phyloP scores from a whole-genome alignment of 1,140 invertebrate genomes.

The Hermatobates lingyangjiaoensis region DNA sequence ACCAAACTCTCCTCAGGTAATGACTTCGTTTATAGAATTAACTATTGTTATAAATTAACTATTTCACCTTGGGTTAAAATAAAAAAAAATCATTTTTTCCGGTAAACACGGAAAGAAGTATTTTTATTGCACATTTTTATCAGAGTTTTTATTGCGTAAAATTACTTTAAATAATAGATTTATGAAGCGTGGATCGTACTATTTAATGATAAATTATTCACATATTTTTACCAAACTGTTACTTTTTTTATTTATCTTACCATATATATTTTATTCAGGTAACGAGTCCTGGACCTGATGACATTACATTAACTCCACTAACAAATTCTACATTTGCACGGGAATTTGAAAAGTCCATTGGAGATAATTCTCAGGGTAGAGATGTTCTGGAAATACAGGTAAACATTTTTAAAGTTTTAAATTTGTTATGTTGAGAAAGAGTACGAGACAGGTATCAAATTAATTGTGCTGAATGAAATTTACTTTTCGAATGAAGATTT shows the following conservation, averaged over 20 bases:
- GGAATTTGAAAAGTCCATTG: conserved; percentile 41
- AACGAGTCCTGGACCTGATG: conserved; percentile 24
- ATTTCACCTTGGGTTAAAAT: background rate
- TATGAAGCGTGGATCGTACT: too few species aligned
- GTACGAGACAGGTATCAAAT: too few species aligned
- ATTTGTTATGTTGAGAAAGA: background rate
- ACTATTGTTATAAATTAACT: background rate
- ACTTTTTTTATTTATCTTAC: too few species aligned
- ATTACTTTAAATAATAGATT: too few species aligned
- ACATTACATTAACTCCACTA: conserved; percentile 31
- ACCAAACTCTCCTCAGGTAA: conserved; percentile 18
- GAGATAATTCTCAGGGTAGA: conserved; percentile 38
- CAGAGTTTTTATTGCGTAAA: too few species aligned
- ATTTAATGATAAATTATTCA: background rate
- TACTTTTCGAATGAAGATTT: too few species aligned
- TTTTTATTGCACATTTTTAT: too few species aligned
- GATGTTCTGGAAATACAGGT: conserved; percentile 38
- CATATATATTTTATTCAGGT: conserved; percentile 16
- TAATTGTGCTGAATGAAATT: too few species aligned
- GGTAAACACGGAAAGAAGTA: too few species aligned
- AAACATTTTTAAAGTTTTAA: conserved; percentile 12
- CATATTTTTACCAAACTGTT: background rate
- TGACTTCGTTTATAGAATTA: conserved; percentile 3
- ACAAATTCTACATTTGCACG: conserved; percentile 38
- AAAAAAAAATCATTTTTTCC: too few species aligned